These are phyloP conservation scores for Pygoscelis adeliae DNA, from an alignment of 2,113 vertebrate genomes.

Conservation along the genomic window DNA sequence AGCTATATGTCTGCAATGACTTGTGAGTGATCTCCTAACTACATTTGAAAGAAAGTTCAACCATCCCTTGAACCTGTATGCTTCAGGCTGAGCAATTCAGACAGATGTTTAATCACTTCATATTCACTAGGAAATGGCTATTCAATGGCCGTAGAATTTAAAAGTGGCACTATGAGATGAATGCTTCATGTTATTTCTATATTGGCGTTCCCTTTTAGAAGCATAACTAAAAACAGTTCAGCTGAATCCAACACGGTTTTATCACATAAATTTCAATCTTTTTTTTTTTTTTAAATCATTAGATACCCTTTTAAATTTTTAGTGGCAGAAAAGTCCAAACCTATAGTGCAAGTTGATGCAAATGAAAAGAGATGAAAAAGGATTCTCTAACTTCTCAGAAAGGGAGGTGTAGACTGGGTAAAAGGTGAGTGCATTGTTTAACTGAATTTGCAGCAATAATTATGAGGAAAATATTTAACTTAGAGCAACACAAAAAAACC, in stretches of 20 bases:
- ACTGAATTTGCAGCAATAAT: neutral
- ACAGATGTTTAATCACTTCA: constrained; percentile 67
- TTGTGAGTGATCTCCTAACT: constrained; percentile 32
- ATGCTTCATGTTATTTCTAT: neutral
- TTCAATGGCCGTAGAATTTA: constrained; percentile 42
- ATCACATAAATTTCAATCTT: constrained; percentile 29
- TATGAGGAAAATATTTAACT: constrained; percentile 25
- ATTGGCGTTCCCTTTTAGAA: constrained; percentile 22
- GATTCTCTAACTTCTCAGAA: neutral
- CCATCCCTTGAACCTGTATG: constrained; percentile 29
- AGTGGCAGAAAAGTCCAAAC: constrained; percentile 27
- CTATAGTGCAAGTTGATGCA: neutral
- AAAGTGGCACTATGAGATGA: neutral
- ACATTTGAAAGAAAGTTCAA: constrained; percentile 38
- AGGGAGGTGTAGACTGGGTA: neutral
- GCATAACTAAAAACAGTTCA: constrained; percentile 48
- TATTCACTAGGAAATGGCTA: constrained; percentile 44
- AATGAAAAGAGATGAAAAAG: neutral
- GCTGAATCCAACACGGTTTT: constrained; percentile 13
- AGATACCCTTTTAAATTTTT: constrained; percentile 47
- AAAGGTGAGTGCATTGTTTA: constrained; percentile 9
- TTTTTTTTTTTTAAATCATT: constrained; percentile 1
- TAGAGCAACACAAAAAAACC: neutral
- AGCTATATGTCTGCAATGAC: neutral
- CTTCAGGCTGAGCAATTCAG: constrained; percentile 46